Base-by-base conservation (phyloP, 2,888 invertebrate species). In the Drosophila algonquin region DNA sequence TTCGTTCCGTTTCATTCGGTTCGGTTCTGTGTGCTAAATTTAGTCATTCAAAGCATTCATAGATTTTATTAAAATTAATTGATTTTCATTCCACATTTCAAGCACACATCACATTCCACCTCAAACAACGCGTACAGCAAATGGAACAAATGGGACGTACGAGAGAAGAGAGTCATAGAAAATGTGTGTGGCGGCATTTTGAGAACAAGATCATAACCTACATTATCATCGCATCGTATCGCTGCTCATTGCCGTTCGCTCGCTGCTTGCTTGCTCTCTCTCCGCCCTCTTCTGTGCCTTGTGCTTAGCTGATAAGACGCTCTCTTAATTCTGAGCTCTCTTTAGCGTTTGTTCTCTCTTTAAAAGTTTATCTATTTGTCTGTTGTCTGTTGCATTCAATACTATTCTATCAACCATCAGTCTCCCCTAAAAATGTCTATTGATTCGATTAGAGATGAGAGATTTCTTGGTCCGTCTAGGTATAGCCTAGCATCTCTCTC, bases 141-240 rank as follows among this genome's bases (percentile, higher is more conserved):
- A 32, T 3, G 32, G 32, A 32, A 32, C 40, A 16, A 32, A 32
- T 10, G 32, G 32, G 9, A 32, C 32, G 32, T 32, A 32, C 32
- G 10, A 32, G 32, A 5, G 12, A 9, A 32, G 32, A 5, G 12
- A 9, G 16, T 7, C 54, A 73, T 27, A 47, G 32, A 62, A 65
- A 67, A 51, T 55, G 32, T 24, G 35, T 12, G 45, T 21, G 60
- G 54, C 44, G 56, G 54, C 44, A 44, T 59, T 35, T 30, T 8
- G 56, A 30, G 40, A 60, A 63, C 64, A 60, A 76, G 76, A 71
- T 76, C 76, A 60, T 76, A 76, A 75, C 65, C 76, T 61, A 75
- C 71, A 75, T 76, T 75, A 75, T 76, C 68, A 50, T 32, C 12
- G 35, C 44, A 58, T 30, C 30, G 56, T 57, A 46, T 57, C 47